phyloP scores from a whole-genome alignment of 2,113 vertebrate species.

The Nansenia antarctica region DNA sequence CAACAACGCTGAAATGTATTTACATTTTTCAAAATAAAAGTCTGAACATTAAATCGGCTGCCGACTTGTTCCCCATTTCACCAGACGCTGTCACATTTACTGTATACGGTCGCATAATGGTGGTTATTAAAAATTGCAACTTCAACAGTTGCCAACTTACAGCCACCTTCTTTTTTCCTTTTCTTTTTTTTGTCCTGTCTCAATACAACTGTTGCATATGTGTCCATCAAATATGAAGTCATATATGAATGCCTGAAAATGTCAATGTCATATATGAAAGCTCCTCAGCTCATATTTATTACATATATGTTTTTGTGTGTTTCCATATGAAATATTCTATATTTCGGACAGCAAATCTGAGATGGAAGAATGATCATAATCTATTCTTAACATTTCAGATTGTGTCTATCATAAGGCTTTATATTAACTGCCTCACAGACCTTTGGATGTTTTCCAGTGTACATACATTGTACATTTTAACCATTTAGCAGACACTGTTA shows the following conservation, averaged over 20 bases:
- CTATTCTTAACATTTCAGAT: not conserved
- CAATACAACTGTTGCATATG: not conserved
- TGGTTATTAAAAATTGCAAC: not conserved
- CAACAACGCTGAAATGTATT: too few species aligned
- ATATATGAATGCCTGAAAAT: constrained; percentile 23
- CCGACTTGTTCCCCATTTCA: too few species aligned
- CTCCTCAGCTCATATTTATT: constrained; percentile 12
- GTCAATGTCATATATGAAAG: constrained; percentile 28
- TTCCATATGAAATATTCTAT: not conserved
- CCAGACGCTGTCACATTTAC: too few species aligned
- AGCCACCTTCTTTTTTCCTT: not conserved
- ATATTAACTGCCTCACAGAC: constrained; percentile 14
- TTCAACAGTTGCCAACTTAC: not conserved
- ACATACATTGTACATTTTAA: too few species aligned
- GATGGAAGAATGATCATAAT: constrained; percentile 3
- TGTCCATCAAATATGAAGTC: constrained; percentile 22
- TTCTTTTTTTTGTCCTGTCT: not conserved
- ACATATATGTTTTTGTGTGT: not conserved
- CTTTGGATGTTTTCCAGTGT: constrained; percentile 14
- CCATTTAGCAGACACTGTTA: too few species aligned
- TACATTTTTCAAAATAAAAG: too few species aligned
- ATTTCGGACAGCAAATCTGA: not conserved
- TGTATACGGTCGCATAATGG: not conserved
- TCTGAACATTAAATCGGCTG: too few species aligned
- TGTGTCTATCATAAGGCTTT: constrained; percentile 2